Percentiles rank a stretch among this genome's conserved stretches.
Evolutionary conservation across 2,113 vertebrate genomes (phyloP).

Genomic region (Ptilonorhynchus violaceus): DNA sequence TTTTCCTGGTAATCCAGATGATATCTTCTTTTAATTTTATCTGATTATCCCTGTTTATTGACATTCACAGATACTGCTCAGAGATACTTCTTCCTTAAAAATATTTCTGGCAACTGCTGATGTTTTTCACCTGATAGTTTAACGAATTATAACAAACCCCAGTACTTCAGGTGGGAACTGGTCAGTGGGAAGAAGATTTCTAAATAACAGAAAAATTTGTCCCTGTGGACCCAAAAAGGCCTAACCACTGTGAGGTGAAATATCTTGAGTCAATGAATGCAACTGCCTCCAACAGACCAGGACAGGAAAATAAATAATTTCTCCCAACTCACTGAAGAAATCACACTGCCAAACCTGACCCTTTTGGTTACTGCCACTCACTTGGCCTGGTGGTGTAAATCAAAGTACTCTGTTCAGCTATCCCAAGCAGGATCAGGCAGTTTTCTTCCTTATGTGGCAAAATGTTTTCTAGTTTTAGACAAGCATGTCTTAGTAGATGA

Average conservation of each 20-base stretch:
- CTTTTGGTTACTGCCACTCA: background rate
- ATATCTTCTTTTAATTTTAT: background rate
- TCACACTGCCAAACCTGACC: background rate
- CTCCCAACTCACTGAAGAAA: background rate
- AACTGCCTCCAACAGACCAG: background rate
- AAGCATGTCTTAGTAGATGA: background rate
- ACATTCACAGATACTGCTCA: background rate
- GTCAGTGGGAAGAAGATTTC: background rate
- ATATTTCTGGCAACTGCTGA: background rate
- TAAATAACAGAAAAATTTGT: background rate
- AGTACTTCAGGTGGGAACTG: background rate
- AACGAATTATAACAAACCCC: background rate
- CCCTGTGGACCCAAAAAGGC: background rate
- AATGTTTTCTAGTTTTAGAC: background rate
- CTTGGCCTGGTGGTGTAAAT: background rate
- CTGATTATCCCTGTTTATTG: background rate
- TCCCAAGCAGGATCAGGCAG: background rate
- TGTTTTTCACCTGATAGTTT: background rate
- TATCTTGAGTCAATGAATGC: background rate
- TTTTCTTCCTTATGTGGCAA: background rate
- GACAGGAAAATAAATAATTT: background rate
- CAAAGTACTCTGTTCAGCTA: background rate
- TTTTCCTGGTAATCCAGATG: background rate
- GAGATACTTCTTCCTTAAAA: background rate
- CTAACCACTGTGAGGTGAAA: background rate